Percentiles rank a stretch among this genome's conserved stretches.
Conservation (phyloP, 2,113 vertebrate species). For the Canis aureus region DNA sequence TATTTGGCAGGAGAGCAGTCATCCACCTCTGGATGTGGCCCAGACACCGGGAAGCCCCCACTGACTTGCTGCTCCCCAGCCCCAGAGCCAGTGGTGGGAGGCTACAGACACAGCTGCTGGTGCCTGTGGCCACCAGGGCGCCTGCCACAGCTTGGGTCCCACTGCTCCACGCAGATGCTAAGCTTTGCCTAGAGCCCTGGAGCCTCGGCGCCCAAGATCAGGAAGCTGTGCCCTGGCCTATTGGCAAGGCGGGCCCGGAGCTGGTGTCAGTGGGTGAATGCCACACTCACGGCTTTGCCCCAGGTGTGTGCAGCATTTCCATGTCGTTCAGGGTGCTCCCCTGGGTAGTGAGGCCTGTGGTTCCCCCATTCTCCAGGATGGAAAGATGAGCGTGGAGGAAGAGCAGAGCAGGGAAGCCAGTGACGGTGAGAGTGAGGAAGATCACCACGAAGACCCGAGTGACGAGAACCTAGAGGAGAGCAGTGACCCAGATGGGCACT, state of each 20-base stretch:
- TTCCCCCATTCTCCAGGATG: conserved; percentile 86
- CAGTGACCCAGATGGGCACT: conserved; percentile 85
- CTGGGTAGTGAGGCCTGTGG: accelerated
- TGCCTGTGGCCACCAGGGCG: accelerated
- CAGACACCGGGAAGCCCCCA: neutral
- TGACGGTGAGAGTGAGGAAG: conserved; percentile 58
- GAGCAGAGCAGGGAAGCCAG: conserved; percentile 71
- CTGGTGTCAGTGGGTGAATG: neutral
- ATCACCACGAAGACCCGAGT: conserved; percentile 65
- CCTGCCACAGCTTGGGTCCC: accelerated
- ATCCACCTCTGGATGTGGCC: neutral
- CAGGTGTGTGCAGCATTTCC: too few species aligned
- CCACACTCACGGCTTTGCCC: neutral
- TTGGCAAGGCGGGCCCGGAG: neutral
- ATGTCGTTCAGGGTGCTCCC: neutral
- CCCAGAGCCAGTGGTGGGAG: too few species aligned
- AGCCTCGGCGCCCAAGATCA: accelerated
- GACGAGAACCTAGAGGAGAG: conserved; percentile 57
- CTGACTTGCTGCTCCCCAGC: neutral
- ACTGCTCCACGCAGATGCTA: too few species aligned
- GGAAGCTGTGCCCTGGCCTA: neutral
- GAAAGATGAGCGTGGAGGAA: conserved; percentile 86
- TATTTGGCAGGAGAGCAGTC: neutral
- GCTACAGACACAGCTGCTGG: accelerated
- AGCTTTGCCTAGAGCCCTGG: neutral